phyloP scores from a whole-genome alignment of 2,113 vertebrate genomes.

The Cnemophilus loriae region DNA sequence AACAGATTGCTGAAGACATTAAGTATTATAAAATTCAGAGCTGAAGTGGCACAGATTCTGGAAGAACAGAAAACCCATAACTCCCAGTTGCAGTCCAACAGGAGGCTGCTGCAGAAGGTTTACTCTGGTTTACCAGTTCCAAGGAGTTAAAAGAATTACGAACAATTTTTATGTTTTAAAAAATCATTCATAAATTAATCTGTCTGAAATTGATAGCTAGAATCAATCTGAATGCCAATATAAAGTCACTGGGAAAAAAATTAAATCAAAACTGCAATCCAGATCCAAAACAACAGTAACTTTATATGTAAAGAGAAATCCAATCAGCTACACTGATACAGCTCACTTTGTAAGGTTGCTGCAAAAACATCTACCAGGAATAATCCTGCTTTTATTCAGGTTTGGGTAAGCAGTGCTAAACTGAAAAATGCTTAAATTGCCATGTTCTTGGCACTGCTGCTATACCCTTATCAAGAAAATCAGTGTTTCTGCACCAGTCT shows the following conservation, averaged over 20 bases:
- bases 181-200: conserved; percentile 29
- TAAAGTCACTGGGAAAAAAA: background rate
- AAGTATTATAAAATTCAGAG: background rate
- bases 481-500: background rate
- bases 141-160: background rate
- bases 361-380: background rate
- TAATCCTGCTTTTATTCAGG: background rate
- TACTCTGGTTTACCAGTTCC: background rate
- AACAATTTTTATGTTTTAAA: background rate
- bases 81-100: rapidly evolving
- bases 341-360: background rate
- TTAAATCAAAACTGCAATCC: background rate
- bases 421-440: background rate
- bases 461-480: background rate
- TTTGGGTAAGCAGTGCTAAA: background rate
- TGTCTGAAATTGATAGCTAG: conserved; percentile 4
- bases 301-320: background rate
- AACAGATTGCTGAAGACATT: background rate
- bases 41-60: background rate
- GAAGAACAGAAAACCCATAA: background rate
- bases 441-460: background rate
- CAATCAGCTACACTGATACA: background rate
- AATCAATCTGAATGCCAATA: conserved; percentile 13
- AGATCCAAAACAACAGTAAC: background rate
- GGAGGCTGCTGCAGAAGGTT: background rate